Evolutionary conservation across 2,888 invertebrate species (phyloP), one percentile per base, ranked within the genome.

Genomic region (Apodemia hepburni): DNA sequence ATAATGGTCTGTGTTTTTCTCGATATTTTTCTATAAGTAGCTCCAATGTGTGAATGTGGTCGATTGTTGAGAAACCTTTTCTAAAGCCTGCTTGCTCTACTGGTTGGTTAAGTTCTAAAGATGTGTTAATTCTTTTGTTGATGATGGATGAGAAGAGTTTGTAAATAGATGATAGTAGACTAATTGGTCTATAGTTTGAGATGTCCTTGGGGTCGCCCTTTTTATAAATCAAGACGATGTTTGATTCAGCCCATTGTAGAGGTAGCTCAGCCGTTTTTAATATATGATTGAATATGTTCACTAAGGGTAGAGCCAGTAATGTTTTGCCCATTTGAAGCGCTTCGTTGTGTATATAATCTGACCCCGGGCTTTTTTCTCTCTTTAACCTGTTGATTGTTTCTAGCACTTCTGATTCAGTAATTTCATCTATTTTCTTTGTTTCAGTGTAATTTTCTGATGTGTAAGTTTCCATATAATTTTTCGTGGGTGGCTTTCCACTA

Each of bases 101-200:
- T n/a, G 18, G 47, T 49, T 49, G 47, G n/a, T 49, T 49, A 8
- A 49, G n/a, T 49, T 49, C 47, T 49, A 49, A 17, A 17, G 47
- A 49, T 49, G 17, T 7, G 47, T 7, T 17, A 17, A 49, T 49
- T 17, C 47, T 49, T 8, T 49, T 49, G 18, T 49, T 49, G n/a
- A 49, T 49, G n/a, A 49, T 49, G 8, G 47, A 17, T 7, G 47
- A 49, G 9, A 18, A 49, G 47, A 49, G 6, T 49, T 49, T 49
- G 17, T 49, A 49, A 8, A 49, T 17, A n/a, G 47, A 17, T 49
- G 47, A 9, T 18, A 49, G 17, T 49, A 49, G 17, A 49, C 47
- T 49, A 18, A 49, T 49, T n/a, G 47, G 47, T 17, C 47, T 49
- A 9, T 49, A 49, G 18, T 49, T 49, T 3, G 17, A n/a, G 17